These are phyloP conservation scores for Malurus alboscapulatus DNA, from an alignment of 2,113 vertebrate genomes.

Conservation along the genomic window DNA sequence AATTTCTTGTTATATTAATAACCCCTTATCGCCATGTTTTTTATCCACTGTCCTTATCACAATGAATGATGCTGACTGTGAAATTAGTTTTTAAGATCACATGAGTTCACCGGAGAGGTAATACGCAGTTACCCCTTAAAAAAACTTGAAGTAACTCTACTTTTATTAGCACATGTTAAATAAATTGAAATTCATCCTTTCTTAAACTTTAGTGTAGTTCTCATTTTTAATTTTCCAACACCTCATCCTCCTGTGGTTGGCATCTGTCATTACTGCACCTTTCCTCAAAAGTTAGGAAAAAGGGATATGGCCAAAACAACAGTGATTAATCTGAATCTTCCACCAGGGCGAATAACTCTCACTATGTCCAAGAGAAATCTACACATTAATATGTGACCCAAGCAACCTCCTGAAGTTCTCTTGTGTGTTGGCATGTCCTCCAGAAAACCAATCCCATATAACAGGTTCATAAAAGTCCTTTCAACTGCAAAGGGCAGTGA, in stretches of 20 bases:
- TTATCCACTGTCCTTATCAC: not conserved
- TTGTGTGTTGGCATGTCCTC: not conserved
- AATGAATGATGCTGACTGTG: not conserved
- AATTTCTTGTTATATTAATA: not conserved
- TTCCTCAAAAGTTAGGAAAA: not conserved
- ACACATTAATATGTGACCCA: slow-evolving; percentile 21
- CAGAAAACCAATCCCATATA: not conserved
- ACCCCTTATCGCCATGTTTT: not conserved
- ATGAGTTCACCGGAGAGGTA: not conserved
- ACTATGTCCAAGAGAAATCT: not conserved
- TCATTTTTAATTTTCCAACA: not conserved
- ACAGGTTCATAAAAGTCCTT: not conserved
- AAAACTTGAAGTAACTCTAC: not conserved
- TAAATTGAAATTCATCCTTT: not conserved
- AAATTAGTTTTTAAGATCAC: not conserved
- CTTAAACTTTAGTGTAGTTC: not conserved
- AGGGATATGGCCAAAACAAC: not conserved
- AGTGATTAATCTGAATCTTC: not conserved
- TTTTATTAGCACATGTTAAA: not conserved
- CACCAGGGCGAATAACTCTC: not conserved
- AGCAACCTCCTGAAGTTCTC: slow-evolving; percentile 2
- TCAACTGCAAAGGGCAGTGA: not conserved
- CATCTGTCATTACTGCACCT: not conserved
- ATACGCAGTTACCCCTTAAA: not conserved
- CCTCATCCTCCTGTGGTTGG: not conserved